phyloP scores from a whole-genome alignment of 2,888 invertebrate genomes.

The Aspidiotus rigidus region DNA sequence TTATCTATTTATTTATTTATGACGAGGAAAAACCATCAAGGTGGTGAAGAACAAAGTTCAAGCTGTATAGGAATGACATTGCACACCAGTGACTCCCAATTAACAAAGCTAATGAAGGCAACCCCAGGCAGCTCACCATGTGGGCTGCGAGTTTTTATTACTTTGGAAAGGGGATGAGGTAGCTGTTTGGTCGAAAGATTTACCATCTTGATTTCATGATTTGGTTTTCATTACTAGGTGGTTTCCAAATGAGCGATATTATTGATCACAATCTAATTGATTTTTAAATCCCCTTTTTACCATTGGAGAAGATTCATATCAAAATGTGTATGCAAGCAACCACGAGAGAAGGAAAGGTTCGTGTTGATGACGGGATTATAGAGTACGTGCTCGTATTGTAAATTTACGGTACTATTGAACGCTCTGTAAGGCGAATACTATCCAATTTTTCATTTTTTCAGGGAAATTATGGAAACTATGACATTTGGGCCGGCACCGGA shows the following conservation, averaged over 20 bases:
- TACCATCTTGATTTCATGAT: background rate
- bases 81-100: too few relatives aligned
- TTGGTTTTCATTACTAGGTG: constrained; percentile 49
- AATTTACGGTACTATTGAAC: background rate
- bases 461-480: constrained; percentile 47
- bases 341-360: constrained; percentile 43
- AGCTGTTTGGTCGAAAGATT: background rate
- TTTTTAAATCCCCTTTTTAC: constrained; percentile 89
- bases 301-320: constrained; percentile 77
- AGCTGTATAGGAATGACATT: too few relatives aligned
- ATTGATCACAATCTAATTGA: constrained; percentile 82
- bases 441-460: constrained; percentile 25
- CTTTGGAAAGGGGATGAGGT: background rate
- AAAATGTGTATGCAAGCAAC: constrained; percentile 63
- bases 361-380: constrained; percentile 8
- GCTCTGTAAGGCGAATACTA: background rate
- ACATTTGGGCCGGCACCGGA: constrained; percentile 63
- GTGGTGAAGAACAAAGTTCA: too few relatives aligned
- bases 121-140: too few relatives aligned
- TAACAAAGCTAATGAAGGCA: too few relatives aligned
- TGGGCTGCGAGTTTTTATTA: too few relatives aligned
- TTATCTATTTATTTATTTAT: too few relatives aligned
- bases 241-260: constrained; percentile 69
- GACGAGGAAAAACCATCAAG: too few relatives aligned
- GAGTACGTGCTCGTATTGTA: constrained; percentile 6